phyloP scores from a whole-genome alignment of 2,113 vertebrate species.

The Anas platyrhynchos region DNA sequence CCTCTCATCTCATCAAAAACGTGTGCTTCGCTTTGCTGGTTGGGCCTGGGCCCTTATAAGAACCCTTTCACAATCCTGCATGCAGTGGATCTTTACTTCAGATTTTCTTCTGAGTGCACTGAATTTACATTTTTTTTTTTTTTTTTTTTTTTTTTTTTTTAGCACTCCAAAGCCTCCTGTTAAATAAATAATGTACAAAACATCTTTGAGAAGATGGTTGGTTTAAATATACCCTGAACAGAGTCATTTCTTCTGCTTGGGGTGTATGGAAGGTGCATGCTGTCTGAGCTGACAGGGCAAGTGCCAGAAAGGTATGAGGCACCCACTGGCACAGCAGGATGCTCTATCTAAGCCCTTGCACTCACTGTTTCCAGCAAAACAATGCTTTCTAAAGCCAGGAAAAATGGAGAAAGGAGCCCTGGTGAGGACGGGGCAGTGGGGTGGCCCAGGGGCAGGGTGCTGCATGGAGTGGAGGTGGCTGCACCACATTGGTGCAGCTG shows the following conservation, averaged over 20 bases:
- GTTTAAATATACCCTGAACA: neutral
- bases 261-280: neutral
- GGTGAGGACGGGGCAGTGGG: no score
- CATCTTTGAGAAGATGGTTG: neutral
- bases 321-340: neutral
- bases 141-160: neutral
- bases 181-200: neutral
- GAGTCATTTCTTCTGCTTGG: neutral
- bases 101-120: neutral
- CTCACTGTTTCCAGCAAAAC: neutral
- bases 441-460: no score
- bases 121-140: neutral
- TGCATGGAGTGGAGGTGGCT: no score
- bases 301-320: neutral
- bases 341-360: neutral
- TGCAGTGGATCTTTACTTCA: neutral
- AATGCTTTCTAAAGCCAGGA: neutral
- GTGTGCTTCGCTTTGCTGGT: neutral
- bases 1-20: neutral
- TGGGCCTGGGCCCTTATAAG: no score
- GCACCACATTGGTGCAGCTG: no score
- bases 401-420: neutral
- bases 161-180: neutral
- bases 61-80: neutral
- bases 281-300: neutral